Percentiles rank a stretch among this genome's conserved stretches.
phyloP scores from a whole-genome alignment of 2,888 invertebrate species.

The Sinelater perroti region DNA sequence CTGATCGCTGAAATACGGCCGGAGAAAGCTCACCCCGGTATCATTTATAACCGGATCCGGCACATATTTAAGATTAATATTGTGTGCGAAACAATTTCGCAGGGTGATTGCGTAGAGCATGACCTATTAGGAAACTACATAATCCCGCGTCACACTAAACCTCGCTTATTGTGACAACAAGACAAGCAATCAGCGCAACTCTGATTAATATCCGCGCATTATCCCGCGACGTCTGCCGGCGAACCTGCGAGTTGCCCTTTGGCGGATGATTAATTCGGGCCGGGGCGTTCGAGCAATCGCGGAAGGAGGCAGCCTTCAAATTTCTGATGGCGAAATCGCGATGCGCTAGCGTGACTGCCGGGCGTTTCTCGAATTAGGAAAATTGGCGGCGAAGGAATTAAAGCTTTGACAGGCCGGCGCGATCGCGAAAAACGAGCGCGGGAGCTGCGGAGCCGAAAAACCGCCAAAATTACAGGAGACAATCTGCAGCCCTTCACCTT shows the following conservation, averaged over 20 bases:
- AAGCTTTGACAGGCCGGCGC: too few relatives aligned
- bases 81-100: slow-evolving; percentile 23
- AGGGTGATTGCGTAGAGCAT: slow-evolving; percentile 21
- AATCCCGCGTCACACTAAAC: slow-evolving; percentile 31
- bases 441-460: too few relatives aligned
- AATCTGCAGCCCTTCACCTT: too few relatives aligned
- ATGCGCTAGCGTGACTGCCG: slow-evolving; percentile 9
- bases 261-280: slow-evolving; percentile 38
- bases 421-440: too few relatives aligned
- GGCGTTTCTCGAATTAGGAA: slow-evolving; percentile 4
- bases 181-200: slow-evolving; percentile 34
- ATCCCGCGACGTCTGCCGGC: slow-evolving; percentile 29
- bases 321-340: slow-evolving; percentile 28
- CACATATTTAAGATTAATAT: slow-evolving; percentile 19
- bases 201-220: slow-evolving; percentile 38
- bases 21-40: not conserved
- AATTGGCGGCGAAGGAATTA: too few relatives aligned
- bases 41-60: not conserved
- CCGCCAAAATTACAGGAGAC: too few relatives aligned
- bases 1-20: not conserved
- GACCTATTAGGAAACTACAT: slow-evolving; percentile 32
- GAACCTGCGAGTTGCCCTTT: slow-evolving; percentile 34
- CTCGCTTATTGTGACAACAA: slow-evolving; percentile 34
- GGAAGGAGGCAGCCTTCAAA: slow-evolving; percentile 21
- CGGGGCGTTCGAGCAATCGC: slow-evolving; percentile 30